Evolutionary conservation across 2,113 vertebrate species (phyloP).

Genomic region (Ciconia stormi): DNA sequence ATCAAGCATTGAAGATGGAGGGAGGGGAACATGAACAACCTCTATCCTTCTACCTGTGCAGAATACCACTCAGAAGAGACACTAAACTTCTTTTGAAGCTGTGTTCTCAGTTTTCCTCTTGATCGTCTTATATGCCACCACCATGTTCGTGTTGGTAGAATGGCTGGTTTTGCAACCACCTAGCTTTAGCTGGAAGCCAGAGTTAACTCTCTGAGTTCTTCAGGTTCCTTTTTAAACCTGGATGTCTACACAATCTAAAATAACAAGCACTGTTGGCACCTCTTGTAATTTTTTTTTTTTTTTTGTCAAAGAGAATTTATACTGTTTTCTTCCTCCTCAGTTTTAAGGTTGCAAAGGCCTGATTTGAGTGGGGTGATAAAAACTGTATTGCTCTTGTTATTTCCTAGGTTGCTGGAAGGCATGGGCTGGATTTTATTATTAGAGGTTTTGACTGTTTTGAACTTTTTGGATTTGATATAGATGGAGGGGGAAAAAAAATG

Average conservation of each 20-base stretch:
- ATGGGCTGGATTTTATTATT: background rate
- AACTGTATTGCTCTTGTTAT: background rate
- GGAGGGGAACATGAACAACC: background rate
- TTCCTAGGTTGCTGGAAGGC: background rate
- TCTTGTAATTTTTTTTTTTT: background rate
- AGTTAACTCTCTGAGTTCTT: background rate
- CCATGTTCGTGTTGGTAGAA: accelerated
- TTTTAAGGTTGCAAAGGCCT: background rate
- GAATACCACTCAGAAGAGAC: background rate
- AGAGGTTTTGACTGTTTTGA: background rate
- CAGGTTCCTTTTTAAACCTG: background rate
- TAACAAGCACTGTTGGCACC: background rate
- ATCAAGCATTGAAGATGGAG: background rate
- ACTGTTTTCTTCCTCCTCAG: background rate
- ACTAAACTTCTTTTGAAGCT: background rate
- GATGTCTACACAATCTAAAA: background rate
- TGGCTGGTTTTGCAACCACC: background rate
- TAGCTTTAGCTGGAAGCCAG: background rate
- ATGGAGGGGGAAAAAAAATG: background rate
- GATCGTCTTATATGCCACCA: accelerated
- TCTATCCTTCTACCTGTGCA: background rate
- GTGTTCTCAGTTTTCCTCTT: background rate
- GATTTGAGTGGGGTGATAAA: background rate
- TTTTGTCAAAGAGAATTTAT: background rate
- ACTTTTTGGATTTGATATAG: background rate